Percentiles rank a stretch among this genome's conserved stretches.
Evolutionary conservation across 2,888 invertebrate species (phyloP).

Genomic region (Uloborus plumipes): DNA sequence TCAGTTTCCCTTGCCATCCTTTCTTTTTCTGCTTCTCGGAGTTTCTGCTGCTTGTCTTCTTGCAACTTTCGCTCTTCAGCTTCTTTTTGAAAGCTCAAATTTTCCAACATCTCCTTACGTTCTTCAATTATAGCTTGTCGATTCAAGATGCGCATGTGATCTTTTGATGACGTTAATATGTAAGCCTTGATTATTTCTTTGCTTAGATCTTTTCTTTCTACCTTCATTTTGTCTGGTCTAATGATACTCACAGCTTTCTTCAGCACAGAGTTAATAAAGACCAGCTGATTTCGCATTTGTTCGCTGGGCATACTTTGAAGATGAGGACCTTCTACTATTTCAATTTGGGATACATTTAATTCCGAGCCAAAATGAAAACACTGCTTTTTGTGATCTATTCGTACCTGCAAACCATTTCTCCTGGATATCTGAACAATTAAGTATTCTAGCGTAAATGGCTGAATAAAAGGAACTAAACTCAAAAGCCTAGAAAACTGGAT

Average conservation of each 20-base stretch:
- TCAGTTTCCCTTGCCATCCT: constrained; percentile 89
- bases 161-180: constrained; percentile 74
- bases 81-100: constrained; percentile 76
- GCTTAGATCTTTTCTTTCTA: constrained; percentile 68
- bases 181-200: constrained; percentile 71
- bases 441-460: constrained; percentile 89
- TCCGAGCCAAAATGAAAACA: constrained; percentile 96
- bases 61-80: constrained; percentile 80
- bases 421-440: constrained; percentile 94
- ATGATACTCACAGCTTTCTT: constrained; percentile 84
- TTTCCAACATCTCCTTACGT: constrained; percentile 93
- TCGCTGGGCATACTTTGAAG: constrained; percentile 90
- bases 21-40: constrained; percentile 87
- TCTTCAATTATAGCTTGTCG: constrained; percentile 97
- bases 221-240: constrained; percentile 83
- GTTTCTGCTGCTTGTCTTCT: constrained; percentile 76
- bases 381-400: constrained; percentile 77
- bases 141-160: constrained; percentile 90
- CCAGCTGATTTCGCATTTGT: constrained; percentile 90
- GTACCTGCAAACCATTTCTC: constrained; percentile 93
- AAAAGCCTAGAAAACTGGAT: constrained; percentile 89
- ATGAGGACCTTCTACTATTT: constrained; percentile 93
- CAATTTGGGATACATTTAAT: constrained; percentile 90
- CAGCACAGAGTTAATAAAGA: constrained; percentile 88
- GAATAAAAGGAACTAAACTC: constrained; percentile 87